phyloP scores from a whole-genome alignment of 1,140 invertebrate species.

The Drosophila paulistorum region DNA sequence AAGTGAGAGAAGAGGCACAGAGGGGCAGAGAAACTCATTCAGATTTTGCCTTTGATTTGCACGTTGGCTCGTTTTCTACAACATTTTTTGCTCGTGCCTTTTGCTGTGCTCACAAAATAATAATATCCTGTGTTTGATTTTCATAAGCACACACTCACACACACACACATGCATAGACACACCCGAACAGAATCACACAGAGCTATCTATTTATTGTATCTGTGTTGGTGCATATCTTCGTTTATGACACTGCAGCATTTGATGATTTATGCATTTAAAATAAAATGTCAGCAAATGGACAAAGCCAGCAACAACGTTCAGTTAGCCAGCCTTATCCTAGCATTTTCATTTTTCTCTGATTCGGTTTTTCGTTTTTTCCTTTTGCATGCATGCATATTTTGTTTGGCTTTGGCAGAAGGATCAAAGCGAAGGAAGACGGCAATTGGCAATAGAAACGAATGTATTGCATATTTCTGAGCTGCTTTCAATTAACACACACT shows the following conservation, averaged over 20 bases:
- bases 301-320: slow-evolving; percentile 22
- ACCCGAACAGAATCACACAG: background rate
- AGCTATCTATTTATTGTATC: slow-evolving; percentile 47
- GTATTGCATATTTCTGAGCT: slow-evolving; percentile 41
- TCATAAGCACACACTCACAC: slow-evolving; percentile 34
- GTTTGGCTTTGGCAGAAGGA: slow-evolving; percentile 11
- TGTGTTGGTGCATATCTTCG: slow-evolving; percentile 55
- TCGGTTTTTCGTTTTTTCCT: background rate
- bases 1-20: background rate
- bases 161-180: background rate
- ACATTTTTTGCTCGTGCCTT: slow-evolving; percentile 45
- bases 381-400: slow-evolving; percentile 11
- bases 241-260: slow-evolving; percentile 74
- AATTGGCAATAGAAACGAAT: slow-evolving; percentile 30
- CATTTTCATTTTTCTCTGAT: background rate
- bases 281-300: slow-evolving; percentile 72
- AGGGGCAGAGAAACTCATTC: slow-evolving; percentile 15
- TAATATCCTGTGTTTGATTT: slow-evolving; percentile 73
- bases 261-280: slow-evolving; percentile 78
- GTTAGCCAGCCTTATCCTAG: slow-evolving; percentile 20
- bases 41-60: slow-evolving; percentile 66
- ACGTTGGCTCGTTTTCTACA: slow-evolving; percentile 48
- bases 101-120: slow-evolving; percentile 77
- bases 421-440: slow-evolving; percentile 43
- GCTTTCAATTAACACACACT: slow-evolving; percentile 46